Percentiles rank a stretch among this genome's conserved stretches.
Evolutionary conservation across 1,140 invertebrate species (phyloP).

Genomic region (Charaxes varanes): DNA sequence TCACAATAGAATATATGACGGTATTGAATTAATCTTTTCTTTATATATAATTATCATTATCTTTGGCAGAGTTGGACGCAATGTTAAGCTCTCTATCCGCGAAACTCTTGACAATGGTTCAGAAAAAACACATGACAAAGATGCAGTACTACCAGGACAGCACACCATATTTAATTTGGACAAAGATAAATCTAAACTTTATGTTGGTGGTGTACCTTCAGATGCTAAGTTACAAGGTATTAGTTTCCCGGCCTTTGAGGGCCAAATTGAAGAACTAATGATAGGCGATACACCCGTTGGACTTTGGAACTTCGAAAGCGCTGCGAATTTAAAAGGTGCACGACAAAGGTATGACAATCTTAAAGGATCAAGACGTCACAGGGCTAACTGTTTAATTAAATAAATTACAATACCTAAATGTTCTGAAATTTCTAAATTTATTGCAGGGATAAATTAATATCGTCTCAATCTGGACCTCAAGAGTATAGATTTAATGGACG

Average conservation of each 20-base stretch:
- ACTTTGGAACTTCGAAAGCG: slow-evolving; percentile 95
- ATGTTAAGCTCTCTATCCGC: slow-evolving; percentile 86
- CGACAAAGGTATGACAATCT: slow-evolving; percentile 78
- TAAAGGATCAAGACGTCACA: not conserved
- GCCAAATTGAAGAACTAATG: slow-evolving; percentile 91
- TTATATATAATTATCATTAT: slow-evolving; percentile 4
- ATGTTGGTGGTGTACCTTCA: slow-evolving; percentile 90
- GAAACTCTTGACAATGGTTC: slow-evolving; percentile 80
- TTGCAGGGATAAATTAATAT: slow-evolving; percentile 77
- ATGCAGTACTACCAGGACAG: slow-evolving; percentile 79
- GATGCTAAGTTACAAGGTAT: slow-evolving; percentile 80
- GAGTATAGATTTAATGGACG: slow-evolving; percentile 90
- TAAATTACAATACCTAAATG: not conserved
- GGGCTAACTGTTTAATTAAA: not conserved
- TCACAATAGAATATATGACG: not conserved
- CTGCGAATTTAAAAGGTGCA: slow-evolving; percentile 84
- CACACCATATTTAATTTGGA: slow-evolving; percentile 92
- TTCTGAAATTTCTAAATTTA: not conserved
- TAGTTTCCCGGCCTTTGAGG: slow-evolving; percentile 85
- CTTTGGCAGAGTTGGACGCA: slow-evolving; percentile 78
- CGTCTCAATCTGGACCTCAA: slow-evolving; percentile 71
- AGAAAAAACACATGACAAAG: slow-evolving; percentile 73
- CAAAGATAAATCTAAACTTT: slow-evolving; percentile 88
- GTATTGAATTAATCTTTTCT: not conserved
- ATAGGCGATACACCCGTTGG: slow-evolving; percentile 93